Evolutionary conservation across 2,113 vertebrate genomes (phyloP).

Genomic region (Blennius ocellaris): DNA sequence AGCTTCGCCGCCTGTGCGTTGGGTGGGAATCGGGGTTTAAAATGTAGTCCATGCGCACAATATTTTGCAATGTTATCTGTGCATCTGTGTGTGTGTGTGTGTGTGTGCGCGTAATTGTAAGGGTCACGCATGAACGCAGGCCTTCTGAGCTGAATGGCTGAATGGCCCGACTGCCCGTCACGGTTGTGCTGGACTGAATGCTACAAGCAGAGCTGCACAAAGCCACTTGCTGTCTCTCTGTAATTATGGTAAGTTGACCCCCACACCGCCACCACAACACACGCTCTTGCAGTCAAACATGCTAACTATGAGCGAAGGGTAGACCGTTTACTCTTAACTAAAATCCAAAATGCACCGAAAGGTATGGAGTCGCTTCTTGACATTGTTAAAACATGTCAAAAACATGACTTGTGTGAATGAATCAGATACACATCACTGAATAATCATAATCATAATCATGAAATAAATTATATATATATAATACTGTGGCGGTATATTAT

Average conservation of each 20-base stretch:
- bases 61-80: conserved; percentile 56
- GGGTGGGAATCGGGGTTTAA: conserved; percentile 22
- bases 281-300: too few relatives aligned
- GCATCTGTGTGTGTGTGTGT: conserved; percentile 20
- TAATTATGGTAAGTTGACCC: conserved; percentile 46
- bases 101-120: conserved; percentile 36
- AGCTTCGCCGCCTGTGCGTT: conserved; percentile 22
- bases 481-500: too few relatives aligned
- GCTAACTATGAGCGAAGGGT: too few relatives aligned
- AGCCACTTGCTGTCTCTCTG: conserved; percentile 53
- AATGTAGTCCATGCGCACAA: conserved; percentile 37
- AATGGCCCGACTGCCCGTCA: conserved; percentile 49
- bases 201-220: conserved; percentile 33
- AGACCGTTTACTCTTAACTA: too few relatives aligned
- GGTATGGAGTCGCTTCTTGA: too few relatives aligned
- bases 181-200: conserved; percentile 64
- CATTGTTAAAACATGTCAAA: too few relatives aligned
- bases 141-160: conserved; percentile 42
- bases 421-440: too few relatives aligned
- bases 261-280: not conserved
- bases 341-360: too few relatives aligned
- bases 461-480: too few relatives aligned
- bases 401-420: too few relatives aligned
- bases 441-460: too few relatives aligned
- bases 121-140: conserved; percentile 60